Evolutionary conservation across 2,797 vertebrate species (phyloP).

Genomic region (Crax fasciolata): DNA sequence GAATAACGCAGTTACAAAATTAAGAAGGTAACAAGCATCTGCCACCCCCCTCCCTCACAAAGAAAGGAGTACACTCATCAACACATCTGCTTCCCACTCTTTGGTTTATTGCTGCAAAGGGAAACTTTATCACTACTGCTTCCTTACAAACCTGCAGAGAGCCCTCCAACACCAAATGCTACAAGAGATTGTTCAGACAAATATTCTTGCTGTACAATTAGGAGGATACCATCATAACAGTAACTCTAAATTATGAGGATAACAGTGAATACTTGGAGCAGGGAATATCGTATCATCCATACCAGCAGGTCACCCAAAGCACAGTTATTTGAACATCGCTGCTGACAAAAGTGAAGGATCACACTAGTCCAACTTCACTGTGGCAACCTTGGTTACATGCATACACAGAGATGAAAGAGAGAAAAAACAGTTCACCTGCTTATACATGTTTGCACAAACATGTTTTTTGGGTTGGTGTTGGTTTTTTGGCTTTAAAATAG

Average conservation of each 20-base stretch:
- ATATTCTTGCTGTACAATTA: neutral
- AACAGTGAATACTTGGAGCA: neutral
- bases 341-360: neutral
- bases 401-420: fast-evolving
- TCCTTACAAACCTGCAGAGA: neutral
- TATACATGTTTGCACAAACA: neutral
- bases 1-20: neutral
- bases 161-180: neutral
- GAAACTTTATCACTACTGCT: neutral
- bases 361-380: neutral
- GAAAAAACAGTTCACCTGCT: neutral
- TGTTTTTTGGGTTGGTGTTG: neutral
- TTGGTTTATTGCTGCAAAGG: neutral
- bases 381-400: neutral
- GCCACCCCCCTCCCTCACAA: neutral
- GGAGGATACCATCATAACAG: fast-evolving
- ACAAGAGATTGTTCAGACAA: neutral
- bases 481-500: neutral
- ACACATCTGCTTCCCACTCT: neutral
- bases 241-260: neutral
- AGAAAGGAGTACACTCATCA: neutral
- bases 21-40: neutral
- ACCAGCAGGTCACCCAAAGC: neutral
- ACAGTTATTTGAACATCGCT: neutral
- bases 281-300: neutral